Conservation (phyloP, 2,888 invertebrate species). For the Neria commutata region DNA sequence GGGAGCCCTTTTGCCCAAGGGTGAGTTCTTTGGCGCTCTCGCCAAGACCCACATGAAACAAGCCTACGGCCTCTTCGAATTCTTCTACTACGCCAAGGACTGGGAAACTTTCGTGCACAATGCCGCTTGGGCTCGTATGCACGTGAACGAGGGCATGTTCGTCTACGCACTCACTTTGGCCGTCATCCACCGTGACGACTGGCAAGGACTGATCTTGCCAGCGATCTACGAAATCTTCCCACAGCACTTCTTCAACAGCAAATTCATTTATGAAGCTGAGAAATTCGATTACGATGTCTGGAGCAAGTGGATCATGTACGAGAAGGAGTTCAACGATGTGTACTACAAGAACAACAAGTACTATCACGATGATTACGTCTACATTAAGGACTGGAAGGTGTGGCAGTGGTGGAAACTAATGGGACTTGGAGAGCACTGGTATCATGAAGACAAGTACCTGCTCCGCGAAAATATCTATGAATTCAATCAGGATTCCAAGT, state of each 20-base stretch:
- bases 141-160: conserved; percentile 72
- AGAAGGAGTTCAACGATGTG: conserved; percentile 39
- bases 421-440: conserved; percentile 41
- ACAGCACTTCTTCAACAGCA: conserved; percentile 70
- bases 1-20: conserved; percentile 64
- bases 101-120: conserved; percentile 73
- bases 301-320: conserved; percentile 58
- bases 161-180: conserved; percentile 69
- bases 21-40: conserved; percentile 65
- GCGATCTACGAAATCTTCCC: conserved; percentile 76
- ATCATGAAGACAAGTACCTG: conserved; percentile 33
- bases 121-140: conserved; percentile 70
- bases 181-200: conserved; percentile 69
- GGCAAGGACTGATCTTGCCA: conserved; percentile 70
- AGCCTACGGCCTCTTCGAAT: conserved; percentile 66
- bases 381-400: conserved; percentile 40
- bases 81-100: conserved; percentile 72
- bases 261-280: conserved; percentile 70
- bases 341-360: conserved; percentile 34
- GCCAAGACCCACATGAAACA: conserved; percentile 64
- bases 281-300: conserved; percentile 62
- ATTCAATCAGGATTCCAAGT: conserved; percentile 31
- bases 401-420: conserved; percentile 47
- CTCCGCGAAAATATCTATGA: conserved; percentile 37
- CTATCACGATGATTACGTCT: conserved; percentile 30